Percentiles rank a stretch among this genome's conserved stretches.
Evolutionary conservation across 2,888 invertebrate genomes (phyloP).

Genomic region (Acanthosepion pharaonis): DNA sequence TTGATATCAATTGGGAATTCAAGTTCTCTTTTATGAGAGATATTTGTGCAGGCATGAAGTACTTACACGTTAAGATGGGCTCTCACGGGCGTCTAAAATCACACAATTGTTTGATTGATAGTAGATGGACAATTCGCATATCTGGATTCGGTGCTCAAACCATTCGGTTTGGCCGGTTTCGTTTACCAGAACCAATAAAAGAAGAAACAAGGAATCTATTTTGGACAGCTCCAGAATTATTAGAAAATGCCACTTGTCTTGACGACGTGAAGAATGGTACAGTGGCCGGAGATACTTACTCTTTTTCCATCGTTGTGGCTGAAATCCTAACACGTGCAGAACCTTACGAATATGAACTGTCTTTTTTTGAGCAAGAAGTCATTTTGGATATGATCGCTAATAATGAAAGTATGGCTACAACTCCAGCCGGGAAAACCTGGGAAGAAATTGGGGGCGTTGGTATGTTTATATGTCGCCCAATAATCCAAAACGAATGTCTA

Average conservation of each 20-base stretch:
- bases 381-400: conserved; percentile 54
- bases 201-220: conserved; percentile 47
- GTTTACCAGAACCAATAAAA: background rate
- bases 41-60: conserved; percentile 65
- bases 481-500: background rate
- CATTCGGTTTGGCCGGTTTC: background rate
- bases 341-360: conserved; percentile 56
- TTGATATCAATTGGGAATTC: conserved; percentile 67
- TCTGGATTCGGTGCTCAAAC: background rate
- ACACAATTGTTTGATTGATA: conserved; percentile 65
- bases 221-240: conserved; percentile 66
- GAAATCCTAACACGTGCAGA: conserved; percentile 59
- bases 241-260: conserved; percentile 51
- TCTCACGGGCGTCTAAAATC: conserved; percentile 66
- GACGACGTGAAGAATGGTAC: conserved; percentile 57
- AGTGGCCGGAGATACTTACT: conserved; percentile 62
- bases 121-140: conserved; percentile 55
- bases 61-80: conserved; percentile 59
- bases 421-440: background rate
- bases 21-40: conserved; percentile 62
- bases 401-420: conserved; percentile 47
- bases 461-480: background rate
- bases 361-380: conserved; percentile 51
- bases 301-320: conserved; percentile 58
- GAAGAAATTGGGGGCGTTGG: background rate